Evolutionary conservation across 1,140 invertebrate genomes (phyloP).

Genomic region (Drosophila kikkawai): DNA sequence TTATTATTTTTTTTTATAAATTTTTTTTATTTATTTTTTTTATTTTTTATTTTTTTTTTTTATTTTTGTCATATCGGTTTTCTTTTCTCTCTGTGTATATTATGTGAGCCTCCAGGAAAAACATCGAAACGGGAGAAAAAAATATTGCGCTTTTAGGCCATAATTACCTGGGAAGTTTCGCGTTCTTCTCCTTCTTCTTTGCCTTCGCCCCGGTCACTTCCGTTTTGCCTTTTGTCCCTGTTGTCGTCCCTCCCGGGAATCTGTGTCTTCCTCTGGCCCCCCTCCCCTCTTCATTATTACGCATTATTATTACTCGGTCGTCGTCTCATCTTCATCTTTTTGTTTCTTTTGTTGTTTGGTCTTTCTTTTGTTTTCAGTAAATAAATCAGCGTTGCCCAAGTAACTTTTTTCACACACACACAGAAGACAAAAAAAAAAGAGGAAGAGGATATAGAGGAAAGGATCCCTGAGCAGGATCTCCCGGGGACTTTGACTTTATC

Average conservation of each 20-base stretch:
- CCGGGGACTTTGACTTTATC: conserved; percentile 26
- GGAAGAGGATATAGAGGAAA: not conserved
- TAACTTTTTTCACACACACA: conserved; percentile 69
- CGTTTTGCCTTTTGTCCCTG: conserved; percentile 57
- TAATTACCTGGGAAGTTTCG: conserved; percentile 81
- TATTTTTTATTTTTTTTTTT: no score
- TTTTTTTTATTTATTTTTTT: no score
- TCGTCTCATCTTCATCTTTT: conserved; percentile 28
- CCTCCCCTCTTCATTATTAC: conserved; percentile 65
- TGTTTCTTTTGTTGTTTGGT: conserved; percentile 44
- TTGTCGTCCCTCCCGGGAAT: conserved; percentile 53
- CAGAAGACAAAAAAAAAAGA: not conserved
- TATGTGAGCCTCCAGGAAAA: conserved; percentile 30
- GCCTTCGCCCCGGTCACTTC: conserved; percentile 68
- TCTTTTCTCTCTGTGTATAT: conserved; percentile 1
- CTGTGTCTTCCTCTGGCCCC: conserved; percentile 7
- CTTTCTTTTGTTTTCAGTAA: conserved; percentile 76
- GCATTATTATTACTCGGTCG: conserved; percentile 72
- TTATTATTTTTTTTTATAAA: no score
- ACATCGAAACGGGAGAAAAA: conserved; percentile 31
- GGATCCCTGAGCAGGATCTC: conserved; percentile 15
- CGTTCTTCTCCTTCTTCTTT: conserved; percentile 15
- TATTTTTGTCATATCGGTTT: no score
- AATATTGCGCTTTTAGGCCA: conserved; percentile 80
- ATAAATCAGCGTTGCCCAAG: conserved; percentile 77